Evolutionary conservation across 2,797 vertebrate genomes (phyloP), one percentile per base, ranked within the genome.

Genomic region (Neostethus bicornis): DNA sequence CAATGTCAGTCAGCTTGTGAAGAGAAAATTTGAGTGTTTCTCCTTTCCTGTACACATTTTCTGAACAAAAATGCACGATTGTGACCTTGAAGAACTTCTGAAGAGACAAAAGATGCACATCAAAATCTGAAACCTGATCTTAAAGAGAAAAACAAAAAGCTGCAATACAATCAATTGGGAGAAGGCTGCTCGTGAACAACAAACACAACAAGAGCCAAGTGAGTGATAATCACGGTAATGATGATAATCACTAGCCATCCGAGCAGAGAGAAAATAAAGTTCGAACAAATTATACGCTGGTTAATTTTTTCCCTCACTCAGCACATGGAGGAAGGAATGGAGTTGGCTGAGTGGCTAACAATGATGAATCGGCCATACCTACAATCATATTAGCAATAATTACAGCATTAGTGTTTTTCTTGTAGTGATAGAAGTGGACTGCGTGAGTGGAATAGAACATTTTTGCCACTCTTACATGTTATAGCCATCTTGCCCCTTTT

Each of bases 301-400:
- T 77, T 78, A 70, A 83, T 79, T 66, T 57, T 41, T 46, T 37
- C 42, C 50, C 45, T 32, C 17, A 26, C 34, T 35, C 29, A 19
- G 63, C 47, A 43, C 50, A 52, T 62, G 5, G 11, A 51, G 43
- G 11, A 51, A 43, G 79, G 65, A 57, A 77, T 49, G 35, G 61
- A 73, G 72, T 48, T 75, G 83, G 75, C 80, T 51, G 80, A 61
- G 55, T 54, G 7, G 62, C 75, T 73, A 81, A 81, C 70, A 74
- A 69, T 73, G 74, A 80, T 70, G 49, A 75, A 88, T 81, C 51
- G 51, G 65, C 48, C 51, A 17, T 79, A 86, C 81, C 79, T 80
- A 79, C 17, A 28, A 80, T 79, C 68, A 55, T 52, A 81, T 85
- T 81, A 85, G 66, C 80, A 70, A 70, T 81, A 83, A 90, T 87